Percentiles rank a stretch among this genome's conserved stretches.
phyloP scores from a whole-genome alignment of 2,113 vertebrate species.

The Platycercus adscitus region DNA sequence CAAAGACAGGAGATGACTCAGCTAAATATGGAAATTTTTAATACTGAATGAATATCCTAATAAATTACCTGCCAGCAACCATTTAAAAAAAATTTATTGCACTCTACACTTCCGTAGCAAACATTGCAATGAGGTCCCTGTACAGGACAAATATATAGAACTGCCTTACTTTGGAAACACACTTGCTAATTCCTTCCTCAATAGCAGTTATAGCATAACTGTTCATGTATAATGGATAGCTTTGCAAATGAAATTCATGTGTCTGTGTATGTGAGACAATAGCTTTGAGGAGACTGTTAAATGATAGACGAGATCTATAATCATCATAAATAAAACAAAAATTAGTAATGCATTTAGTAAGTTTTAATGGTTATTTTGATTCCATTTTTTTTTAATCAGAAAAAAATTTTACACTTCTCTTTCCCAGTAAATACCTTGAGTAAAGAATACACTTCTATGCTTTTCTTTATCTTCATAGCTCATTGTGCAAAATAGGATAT shows the following conservation, averaged over 20 bases:
- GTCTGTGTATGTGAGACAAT: neutral
- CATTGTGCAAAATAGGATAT: neutral
- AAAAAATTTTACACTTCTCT: neutral
- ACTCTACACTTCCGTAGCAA: neutral
- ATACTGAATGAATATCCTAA: neutral
- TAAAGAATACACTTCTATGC: neutral
- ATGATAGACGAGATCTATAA: neutral
- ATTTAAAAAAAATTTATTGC: neutral
- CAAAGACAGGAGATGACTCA: neutral
- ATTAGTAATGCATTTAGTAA: neutral
- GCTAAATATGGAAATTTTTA: neutral
- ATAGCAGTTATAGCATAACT: neutral
- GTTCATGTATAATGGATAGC: neutral
- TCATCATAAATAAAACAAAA: neutral
- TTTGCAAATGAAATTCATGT: neutral
- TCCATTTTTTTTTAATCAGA: neutral
- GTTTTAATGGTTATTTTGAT: neutral
- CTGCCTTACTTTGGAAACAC: neutral
- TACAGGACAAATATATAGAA: constrained; percentile 23
- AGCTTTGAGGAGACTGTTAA: neutral
- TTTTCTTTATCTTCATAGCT: neutral
- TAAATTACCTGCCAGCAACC: neutral
- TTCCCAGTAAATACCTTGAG: neutral
- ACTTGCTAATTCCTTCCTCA: neutral
- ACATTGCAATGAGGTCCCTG: neutral